Evolutionary conservation across 2,113 vertebrate genomes (phyloP).

Genomic region (Marcusenius ussheri): DNA sequence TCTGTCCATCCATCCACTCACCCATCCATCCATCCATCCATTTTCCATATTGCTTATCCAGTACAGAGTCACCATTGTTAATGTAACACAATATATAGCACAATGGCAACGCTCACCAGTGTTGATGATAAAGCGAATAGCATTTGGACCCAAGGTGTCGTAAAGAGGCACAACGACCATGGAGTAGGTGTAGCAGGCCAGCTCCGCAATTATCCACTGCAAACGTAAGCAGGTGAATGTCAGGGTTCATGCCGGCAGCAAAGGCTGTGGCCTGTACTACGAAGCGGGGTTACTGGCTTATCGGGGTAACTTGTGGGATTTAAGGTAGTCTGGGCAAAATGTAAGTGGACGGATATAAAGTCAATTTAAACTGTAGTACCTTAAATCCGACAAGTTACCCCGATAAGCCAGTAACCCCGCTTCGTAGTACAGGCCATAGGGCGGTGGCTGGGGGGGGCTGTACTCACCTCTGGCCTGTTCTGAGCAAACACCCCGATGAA

Average conservation of each 20-base stretch:
- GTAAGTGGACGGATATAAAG: no score
- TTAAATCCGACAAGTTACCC: no score
- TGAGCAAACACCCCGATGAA: slow-evolving; percentile 97
- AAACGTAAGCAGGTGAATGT: slow-evolving; percentile 31
- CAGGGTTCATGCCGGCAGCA: background rate
- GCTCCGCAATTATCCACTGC: slow-evolving; percentile 95
- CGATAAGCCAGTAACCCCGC: no score
- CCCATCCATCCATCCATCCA: background rate
- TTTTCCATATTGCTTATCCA: background rate
- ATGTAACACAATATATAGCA: background rate
- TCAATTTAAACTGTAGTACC: no score
- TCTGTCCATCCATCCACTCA: background rate
- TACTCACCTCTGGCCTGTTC: slow-evolving; percentile 87
- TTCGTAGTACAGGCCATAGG: no score
- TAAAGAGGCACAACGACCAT: slow-evolving; percentile 97
- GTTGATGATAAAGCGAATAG: slow-evolving; percentile 90
- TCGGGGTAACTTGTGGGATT: no score
- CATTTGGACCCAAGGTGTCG: slow-evolving; percentile 87
- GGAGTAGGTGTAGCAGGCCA: slow-evolving; percentile 95
- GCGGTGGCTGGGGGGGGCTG: background rate
- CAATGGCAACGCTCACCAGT: slow-evolving; percentile 64
- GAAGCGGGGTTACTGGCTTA: no score
- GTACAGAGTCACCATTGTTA: background rate
- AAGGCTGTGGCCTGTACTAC: background rate
- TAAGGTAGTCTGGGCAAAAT: no score